Evolutionary conservation across 2,888 invertebrate species (phyloP), one percentile per base, ranked within the genome.

Genomic region (Lymantria dispar): DNA sequence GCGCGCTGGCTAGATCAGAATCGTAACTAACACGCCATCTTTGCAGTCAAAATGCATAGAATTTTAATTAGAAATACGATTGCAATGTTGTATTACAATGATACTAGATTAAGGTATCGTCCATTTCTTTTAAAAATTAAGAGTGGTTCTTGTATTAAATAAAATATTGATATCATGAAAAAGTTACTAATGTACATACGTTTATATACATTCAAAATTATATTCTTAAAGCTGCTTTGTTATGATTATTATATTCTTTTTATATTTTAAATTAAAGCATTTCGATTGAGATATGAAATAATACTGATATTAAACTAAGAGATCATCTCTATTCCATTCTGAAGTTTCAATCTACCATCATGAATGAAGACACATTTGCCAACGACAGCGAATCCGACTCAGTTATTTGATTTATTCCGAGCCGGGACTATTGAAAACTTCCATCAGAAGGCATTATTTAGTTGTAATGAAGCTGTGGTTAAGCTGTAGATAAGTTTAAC

Each of bases 341-440:
- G 74, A 72, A 78, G 60, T 72, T 51, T 59, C 62, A 56, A 64
- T 69, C 72, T 71, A 69, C 75, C 76, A 77, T 80, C 86, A 87
- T 89, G 90, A 89, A 89, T 89, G 88, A 86, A 89, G 88, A 86
- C 85, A 84, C 89, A 87, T 87, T 89, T 87, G 87, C 88, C 85
- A 87, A 78, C 83, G 83, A 87, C 86, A 82, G 83, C 74, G 77
- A 74, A 83, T 78, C 78, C 80, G 75, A 74, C 65, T 64, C 76
- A 81, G 80, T 83, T 87, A 87, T 89, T 87, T 87, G 87, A 87
- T 88, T 87, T 87, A 87, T 87, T 83, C 80, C 72, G 61, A 80
- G 80, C 73, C 60, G 64, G 68, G 77, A 71, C 84, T 79, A 86
- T 85, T 87, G 86, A 84, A 85, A 82, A 81, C 78, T 80, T 75